Evolutionary conservation across 2,113 vertebrate genomes (phyloP), one percentile per base, ranked within the genome.

Genomic region (Axis porcinus): DNA sequence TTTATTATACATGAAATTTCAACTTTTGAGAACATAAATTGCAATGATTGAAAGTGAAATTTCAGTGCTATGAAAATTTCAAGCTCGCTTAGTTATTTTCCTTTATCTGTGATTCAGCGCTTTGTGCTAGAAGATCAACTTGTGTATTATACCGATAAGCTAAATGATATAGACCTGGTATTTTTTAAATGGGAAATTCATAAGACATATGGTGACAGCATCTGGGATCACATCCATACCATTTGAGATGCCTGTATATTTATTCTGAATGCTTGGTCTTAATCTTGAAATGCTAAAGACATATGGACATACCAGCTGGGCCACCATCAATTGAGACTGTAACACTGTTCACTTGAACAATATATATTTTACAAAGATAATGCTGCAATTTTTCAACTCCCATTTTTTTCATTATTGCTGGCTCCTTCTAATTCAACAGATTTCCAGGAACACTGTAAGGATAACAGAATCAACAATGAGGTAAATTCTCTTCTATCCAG

Each of bases 121-220:
- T 82, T 94, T 96, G 47, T 54, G 58, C 64, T 92, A 43, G 79
- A 47, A 89, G 33, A 84, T 90, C n/a, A 94, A 94, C 23, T 91
- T 88, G 21, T 86, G 3, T 96, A 28, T 86, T 91, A 86, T 5
- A 81, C 17, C 33, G 30, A 93, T 79, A 89, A 96, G 15, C 60
- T 91, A 92, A 94, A 92, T 95, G 54, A 96, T 57, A 87, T 0
- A 17, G n/a, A 90, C 52, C 88, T 98, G 79, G 54, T 96, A 70
- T 97, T 97, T 92, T 97, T 97, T 96, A 98, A 98, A 98, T 98
- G 85, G 78, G 89, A 98, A 98, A 97, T 96, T 97, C 52, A 13
- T 96, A 96, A 98, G 97, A 97, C 98, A 98, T 97, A 96, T 93
- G 97, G 94, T 98, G 97, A 98, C 97, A 97, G 96, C 98, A 98